Percentiles rank a stretch among this genome's conserved stretches.
Evolutionary conservation across 2,113 vertebrate genomes (phyloP).

Genomic region (Campylomormyrus numenius): DNA sequence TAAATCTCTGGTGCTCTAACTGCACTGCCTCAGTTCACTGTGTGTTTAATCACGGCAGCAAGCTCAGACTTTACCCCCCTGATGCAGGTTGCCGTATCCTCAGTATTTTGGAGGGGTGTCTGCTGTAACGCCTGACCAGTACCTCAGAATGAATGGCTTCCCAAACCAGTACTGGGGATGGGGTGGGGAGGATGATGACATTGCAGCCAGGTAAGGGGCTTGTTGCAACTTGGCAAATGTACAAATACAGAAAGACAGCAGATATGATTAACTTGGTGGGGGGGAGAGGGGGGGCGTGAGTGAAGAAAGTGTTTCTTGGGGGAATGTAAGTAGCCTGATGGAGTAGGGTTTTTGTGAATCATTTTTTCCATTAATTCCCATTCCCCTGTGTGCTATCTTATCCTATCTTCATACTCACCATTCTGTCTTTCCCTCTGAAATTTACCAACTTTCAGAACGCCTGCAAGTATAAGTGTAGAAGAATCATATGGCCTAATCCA

Average conservation of each 20-base stretch:
- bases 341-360: neutral
- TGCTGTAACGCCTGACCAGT: constrained; percentile 85
- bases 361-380: neutral
- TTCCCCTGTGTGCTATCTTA: constrained; percentile 2
- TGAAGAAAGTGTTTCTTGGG: neutral
- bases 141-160: constrained; percentile 93
- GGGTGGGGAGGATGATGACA: constrained; percentile 91
- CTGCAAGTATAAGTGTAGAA: constrained; percentile 30
- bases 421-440: constrained; percentile 40
- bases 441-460: constrained; percentile 30
- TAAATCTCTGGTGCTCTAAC: neutral
- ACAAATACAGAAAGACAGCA: neutral
- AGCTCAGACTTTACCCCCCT: neutral
- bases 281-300: neutral
- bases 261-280: neutral
- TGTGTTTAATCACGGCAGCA: neutral
- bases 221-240: neutral
- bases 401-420: constrained; percentile 26
- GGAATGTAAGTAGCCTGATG: neutral
- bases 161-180: constrained; percentile 94
- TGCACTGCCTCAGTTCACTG: neutral
- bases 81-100: constrained; percentile 76
- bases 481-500: constrained; percentile 17
- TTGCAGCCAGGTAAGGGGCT: constrained; percentile 76
- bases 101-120: constrained; percentile 92